phyloP scores from a whole-genome alignment of 2,113 vertebrate species.

The Dicrurus megarhynchus region DNA sequence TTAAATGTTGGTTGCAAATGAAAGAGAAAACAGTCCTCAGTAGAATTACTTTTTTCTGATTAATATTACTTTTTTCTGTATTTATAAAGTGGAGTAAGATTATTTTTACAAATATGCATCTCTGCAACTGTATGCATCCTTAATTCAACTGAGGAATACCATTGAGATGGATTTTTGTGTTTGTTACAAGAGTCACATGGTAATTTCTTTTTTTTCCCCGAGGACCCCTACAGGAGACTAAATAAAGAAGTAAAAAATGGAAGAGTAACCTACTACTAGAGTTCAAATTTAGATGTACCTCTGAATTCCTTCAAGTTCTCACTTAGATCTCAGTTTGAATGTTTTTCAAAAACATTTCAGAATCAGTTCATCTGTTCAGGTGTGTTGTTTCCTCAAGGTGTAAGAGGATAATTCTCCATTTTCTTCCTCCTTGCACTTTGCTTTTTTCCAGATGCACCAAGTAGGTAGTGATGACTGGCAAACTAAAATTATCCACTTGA shows the following conservation, averaged over 20 bases:
- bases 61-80: neutral
- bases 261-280: rapidly evolving
- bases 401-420: neutral
- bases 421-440: neutral
- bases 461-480: neutral
- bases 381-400: neutral
- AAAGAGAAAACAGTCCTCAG: neutral
- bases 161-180: neutral
- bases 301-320: neutral
- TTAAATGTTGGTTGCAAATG: neutral
- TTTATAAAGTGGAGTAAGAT: neutral
- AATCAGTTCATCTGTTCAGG: neutral
- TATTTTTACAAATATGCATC: neutral
- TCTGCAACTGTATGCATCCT: neutral
- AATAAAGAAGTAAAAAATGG: neutral
- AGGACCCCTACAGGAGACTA: rapidly evolving
- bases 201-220: rapidly evolving
- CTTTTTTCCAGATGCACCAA: neutral
- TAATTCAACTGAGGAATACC: neutral
- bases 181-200: neutral
- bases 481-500: neutral
- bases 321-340: neutral
- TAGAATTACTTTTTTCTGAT: neutral
- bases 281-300: neutral
- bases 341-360: neutral